Base-by-base conservation (phyloP, 2,797 vertebrate species). In the Pteropus rufus region DNA sequence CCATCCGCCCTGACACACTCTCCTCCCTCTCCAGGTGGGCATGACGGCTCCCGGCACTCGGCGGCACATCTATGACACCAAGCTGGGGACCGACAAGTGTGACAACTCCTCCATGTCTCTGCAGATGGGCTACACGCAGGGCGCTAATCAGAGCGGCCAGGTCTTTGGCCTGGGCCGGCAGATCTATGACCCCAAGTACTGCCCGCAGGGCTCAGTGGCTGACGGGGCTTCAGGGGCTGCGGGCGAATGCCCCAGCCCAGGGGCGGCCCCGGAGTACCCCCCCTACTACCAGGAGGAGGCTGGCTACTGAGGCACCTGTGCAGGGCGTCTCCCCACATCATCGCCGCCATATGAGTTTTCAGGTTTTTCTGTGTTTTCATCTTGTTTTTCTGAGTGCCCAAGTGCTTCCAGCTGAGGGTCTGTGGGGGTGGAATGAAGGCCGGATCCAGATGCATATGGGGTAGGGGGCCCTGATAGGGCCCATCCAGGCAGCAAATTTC, bases 111-210 rank as follows among this genome's bases (percentile, higher is more conserved):
- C 99, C 96, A 99, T 99, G 99, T 99, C 99, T 0, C 99, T 99
- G 81, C 99, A 99, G 98, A 99, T 99, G 99, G 99, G 99, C 83
- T 99, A 98, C 98, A 99, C 98, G 75, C 99, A 99, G 96, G 99
- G 99, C 0, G 99, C 99, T 98, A 99, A 98, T 97, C 99, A 99
- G 97, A 99, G 99, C 0, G 99, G 99, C 67, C 99, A 99, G 98
- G 99, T 99, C 97, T 99, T 99, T 0, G 99, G 99, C 52, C 98
- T 99, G 46, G 99, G 99, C 1, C 99, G 99, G 54, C 99, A 99
- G 98, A 99, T 99, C 98, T 99, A 99, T 0, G 99, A 99, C 89
- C 98, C 99, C 96, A 99, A 99, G 96, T 99, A 99, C 98, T 99
- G 99, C 98, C 99, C 99, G 0, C 98, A 98, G 93, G 98, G 86